Conservation (phyloP, 2,888 invertebrate genomes). For the Villa cingulata region DNA sequence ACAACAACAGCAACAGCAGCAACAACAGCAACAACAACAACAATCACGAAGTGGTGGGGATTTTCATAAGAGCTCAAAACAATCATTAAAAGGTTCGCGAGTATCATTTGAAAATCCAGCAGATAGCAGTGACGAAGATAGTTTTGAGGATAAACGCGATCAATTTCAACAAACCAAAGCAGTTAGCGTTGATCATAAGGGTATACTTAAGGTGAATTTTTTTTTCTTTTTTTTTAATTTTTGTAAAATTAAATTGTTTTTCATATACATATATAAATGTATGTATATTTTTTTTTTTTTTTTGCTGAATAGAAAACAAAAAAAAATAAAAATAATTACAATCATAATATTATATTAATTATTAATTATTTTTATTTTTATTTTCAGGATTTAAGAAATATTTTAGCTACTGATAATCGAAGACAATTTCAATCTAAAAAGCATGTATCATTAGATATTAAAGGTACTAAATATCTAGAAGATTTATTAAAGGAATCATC, state of each 20-base stretch:
- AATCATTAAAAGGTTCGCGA: slow-evolving; percentile 32
- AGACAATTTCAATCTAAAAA: slow-evolving; percentile 36
- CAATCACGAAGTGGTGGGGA: slow-evolving; percentile 13
- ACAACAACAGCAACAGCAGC: background rate
- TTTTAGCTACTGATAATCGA: slow-evolving; percentile 33
- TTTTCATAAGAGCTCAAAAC: slow-evolving; percentile 10
- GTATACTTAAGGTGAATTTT: slow-evolving; percentile 29
- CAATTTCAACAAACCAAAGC: slow-evolving; percentile 36
- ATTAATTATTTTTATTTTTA: background rate
- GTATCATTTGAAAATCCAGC: slow-evolving; percentile 30
- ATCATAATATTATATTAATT: too few relatives aligned
- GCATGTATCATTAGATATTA: slow-evolving; percentile 34
- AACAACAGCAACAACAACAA: too few relatives aligned
- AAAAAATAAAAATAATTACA: too few relatives aligned
- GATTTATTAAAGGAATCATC: slow-evolving; percentile 34
- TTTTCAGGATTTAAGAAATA: slow-evolving; percentile 28
- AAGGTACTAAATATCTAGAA: slow-evolving; percentile 33
- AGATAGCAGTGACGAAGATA: slow-evolving; percentile 35
- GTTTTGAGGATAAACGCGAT: slow-evolving; percentile 32
- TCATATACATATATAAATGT: too few relatives aligned
- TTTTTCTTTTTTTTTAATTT: background rate
- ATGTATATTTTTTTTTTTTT: too few relatives aligned
- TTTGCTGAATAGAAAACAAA: too few relatives aligned
- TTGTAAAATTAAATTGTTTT: too few relatives aligned
- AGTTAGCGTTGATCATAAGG: slow-evolving; percentile 35